Percentiles rank a stretch among this genome's conserved stretches.
Evolutionary conservation across 1,140 invertebrate species (phyloP).

Genomic region (Habropoda laboriosa): DNA sequence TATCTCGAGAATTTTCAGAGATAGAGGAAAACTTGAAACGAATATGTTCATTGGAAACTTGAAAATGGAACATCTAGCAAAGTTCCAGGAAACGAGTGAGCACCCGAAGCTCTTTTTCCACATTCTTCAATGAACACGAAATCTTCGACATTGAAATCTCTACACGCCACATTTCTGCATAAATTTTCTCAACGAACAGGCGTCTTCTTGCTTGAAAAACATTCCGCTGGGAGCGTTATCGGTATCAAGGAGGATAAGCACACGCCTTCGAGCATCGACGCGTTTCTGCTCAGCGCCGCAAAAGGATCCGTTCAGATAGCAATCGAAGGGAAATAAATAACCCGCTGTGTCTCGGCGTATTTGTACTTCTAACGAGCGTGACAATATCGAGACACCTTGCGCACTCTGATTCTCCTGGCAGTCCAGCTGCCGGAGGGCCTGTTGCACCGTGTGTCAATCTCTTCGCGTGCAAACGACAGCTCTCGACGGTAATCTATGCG

Average conservation of each 20-base stretch:
- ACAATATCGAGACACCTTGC: slow-evolving; percentile 47
- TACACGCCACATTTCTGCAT: background rate
- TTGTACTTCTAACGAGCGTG: slow-evolving; percentile 42
- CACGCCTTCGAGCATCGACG: background rate
- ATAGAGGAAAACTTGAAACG: no score
- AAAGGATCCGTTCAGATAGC: slow-evolving; percentile 19
- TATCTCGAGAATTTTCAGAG: no score
- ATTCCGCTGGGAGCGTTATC: background rate
- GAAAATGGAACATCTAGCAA: no score
- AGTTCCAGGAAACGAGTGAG: no score
- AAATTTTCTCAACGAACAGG: background rate
- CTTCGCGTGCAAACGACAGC: slow-evolving; percentile 29
- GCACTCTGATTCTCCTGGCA: slow-evolving; percentile 41
- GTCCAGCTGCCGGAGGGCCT: slow-evolving; percentile 58
- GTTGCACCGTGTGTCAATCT: slow-evolving; percentile 47
- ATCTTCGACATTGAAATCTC: background rate
- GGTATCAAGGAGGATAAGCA: background rate
- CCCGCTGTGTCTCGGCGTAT: slow-evolving; percentile 11
- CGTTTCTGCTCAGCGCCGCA: slow-evolving; percentile 8
- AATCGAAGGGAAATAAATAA: slow-evolving; percentile 37
- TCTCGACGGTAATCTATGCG: slow-evolving; percentile 66
- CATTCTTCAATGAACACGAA: background rate
- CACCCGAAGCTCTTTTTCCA: no score
- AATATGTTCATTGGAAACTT: no score
- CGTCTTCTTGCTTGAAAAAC: background rate